phyloP scores from a whole-genome alignment of 2,888 invertebrate genomes.

The Diarsia mendica region DNA sequence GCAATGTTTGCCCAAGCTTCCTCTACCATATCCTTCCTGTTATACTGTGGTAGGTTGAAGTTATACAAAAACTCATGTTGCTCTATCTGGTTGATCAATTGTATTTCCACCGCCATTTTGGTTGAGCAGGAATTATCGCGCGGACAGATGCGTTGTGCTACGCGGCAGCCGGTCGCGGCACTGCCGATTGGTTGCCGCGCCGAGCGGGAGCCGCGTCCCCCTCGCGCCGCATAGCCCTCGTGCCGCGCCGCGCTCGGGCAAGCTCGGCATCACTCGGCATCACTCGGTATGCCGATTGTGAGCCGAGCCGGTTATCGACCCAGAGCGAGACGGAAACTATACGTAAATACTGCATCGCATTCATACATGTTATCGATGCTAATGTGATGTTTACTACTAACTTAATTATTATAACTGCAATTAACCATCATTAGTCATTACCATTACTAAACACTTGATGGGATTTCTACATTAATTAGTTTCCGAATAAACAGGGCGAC shows the following conservation, averaged over 20 bases:
- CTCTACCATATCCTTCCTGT: slow-evolving; percentile 71
- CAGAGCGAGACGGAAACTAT: slow-evolving; percentile 34
- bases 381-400: slow-evolving; percentile 17
- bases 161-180: slow-evolving; percentile 59
- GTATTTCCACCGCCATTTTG: slow-evolving; percentile 70
- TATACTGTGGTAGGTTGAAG: slow-evolving; percentile 70
- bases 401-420: neutral
- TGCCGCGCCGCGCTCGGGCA: slow-evolving; percentile 54
- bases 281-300: slow-evolving; percentile 56
- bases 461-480: neutral
- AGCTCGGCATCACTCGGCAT: slow-evolving; percentile 58
- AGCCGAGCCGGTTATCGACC: slow-evolving; percentile 64
- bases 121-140: slow-evolving; percentile 14
- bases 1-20: slow-evolving; percentile 71
- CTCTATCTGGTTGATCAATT: slow-evolving; percentile 70
- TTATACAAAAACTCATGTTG: slow-evolving; percentile 71
- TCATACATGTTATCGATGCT: slow-evolving; percentile 11
- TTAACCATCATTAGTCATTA: neutral
- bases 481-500: neutral
- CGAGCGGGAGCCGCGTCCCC: slow-evolving; percentile 66
- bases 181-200: slow-evolving; percentile 66
- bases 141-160: slow-evolving; percentile 41
- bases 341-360: slow-evolving; percentile 20
- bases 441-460: neutral
- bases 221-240: slow-evolving; percentile 62